Base-by-base conservation (phyloP, 2,888 invertebrate genomes). In the Terebella lapidaria region DNA sequence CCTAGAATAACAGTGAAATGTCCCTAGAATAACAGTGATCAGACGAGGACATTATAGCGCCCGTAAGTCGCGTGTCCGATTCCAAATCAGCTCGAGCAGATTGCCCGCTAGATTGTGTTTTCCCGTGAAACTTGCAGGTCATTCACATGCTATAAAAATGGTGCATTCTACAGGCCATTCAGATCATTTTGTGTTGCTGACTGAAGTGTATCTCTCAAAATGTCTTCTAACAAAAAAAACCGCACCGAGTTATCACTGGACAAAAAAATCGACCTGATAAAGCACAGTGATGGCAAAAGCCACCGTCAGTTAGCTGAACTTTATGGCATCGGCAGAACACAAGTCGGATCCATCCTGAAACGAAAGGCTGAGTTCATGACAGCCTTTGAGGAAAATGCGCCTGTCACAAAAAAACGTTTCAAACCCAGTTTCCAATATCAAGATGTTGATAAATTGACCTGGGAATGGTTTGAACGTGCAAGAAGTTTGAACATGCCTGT, bases 231-330 rank as follows among this genome's bases (percentile, higher is more conserved):
- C n/a, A n/a, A n/a, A n/a, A n/a, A n/a, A n/a, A 35, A 35, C 10
- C 42, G 42, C 10, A 35, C n/a, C 42, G 42, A 35, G 42, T 35
- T 35, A n/a, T 15, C 42, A 35, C 42, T 35, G 10, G 42, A 35
- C 42, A 25, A 30, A 2, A 64, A 49, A 26, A 22, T 3, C 47
- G n/a, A 1, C 24, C 22, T 47, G 51, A 54, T 60, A 30, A 55
- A 10, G 10, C 26, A 55, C 27, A 28, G 25, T 30, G 27, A 58
- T 15, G 57, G 54, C 24, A 61, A 49, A 20, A 18, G 15, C 20
- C 51, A 49, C 20, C 51, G 51, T 5, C 51, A 49, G 51, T 20
- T 49, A 18, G 51, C 51, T 10, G 51, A 49, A 20, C 10, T 49
- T 5, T 49, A 20, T 20, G 24, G 24, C n/a, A 49, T 49, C 51